Percentiles rank a stretch among this genome's conserved stretches.
phyloP scores from a whole-genome alignment of 2,888 invertebrate genomes.

The Pyrrhosoma nymphula region DNA sequence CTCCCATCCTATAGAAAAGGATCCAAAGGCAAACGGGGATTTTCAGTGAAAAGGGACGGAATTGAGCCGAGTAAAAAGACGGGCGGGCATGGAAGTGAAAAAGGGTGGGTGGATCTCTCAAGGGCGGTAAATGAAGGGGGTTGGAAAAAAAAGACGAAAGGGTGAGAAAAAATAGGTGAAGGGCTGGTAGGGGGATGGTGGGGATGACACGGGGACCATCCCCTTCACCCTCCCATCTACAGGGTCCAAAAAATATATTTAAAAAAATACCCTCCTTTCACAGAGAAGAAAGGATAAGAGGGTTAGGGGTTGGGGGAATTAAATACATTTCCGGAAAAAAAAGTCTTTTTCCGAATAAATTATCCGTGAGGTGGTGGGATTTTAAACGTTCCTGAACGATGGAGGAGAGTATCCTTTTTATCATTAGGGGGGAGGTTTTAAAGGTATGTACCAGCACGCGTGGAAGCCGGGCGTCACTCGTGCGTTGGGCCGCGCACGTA shows the following conservation, averaged over 20 bases:
- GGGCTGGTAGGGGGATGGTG: neutral
- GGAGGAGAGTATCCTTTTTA: neutral
- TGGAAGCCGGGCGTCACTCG: neutral
- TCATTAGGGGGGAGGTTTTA: neutral
- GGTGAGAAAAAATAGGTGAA: neutral
- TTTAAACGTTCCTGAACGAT: neutral
- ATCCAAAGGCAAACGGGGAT: neutral
- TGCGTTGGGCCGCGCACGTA: neutral
- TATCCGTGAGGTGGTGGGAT: conserved; percentile 26
- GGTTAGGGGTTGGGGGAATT: neutral
- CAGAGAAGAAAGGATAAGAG: neutral
- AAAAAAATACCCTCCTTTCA: neutral
- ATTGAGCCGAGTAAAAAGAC: neutral
- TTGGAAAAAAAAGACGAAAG: neutral
- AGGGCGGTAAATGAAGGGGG: neutral
- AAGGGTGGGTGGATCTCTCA: neutral
- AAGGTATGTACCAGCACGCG: neutral
- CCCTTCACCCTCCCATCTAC: neutral
- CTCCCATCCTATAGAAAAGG: neutral
- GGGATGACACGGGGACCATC: neutral
- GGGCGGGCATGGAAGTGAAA: neutral
- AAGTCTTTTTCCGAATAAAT: conserved; percentile 39
- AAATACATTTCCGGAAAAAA: conserved; percentile 23
- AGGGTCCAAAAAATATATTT: neutral
- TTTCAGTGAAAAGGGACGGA: neutral